Evolutionary conservation across 2,888 invertebrate species (phyloP), one percentile per base, ranked within the genome.

Genomic region (Vandiemenella viatica): DNA sequence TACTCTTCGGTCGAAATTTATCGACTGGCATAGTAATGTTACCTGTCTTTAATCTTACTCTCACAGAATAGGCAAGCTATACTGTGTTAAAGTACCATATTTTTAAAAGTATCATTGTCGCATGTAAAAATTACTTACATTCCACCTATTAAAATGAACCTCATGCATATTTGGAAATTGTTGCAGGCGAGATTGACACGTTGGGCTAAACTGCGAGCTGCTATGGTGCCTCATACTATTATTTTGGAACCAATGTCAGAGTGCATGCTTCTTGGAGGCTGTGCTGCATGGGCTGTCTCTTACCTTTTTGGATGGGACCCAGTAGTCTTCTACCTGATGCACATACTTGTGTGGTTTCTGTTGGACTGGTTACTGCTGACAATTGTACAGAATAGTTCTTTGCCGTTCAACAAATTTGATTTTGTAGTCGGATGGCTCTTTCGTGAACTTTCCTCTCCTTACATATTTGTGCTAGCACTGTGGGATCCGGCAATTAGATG

Each of bases 401-500:
- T 96, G 57, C 88, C 95, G 16, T 95, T 96, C 70, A 89, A 84
- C 60, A 91, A 93, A 73, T 84, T 89, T 65, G 91, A 95, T 67
- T 97, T 91, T 65, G 79, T 95, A 46, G 76, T 91, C 49, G 91
- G 88, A 22, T 98, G 97, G 97, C 70, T 92, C 61, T 84, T 95
- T 68, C 82, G 93, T 54, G 97, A 97, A 72, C 73, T 80, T 45
- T 83, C 85, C 58, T 88, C 95, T 54, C 87, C 95, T 4, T 86
- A 90, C 63, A 74, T 95, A 54, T 87, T 93, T 65, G 71, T 88
- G 32, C 79, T 82, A 60, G 93, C 96, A 32, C 72, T 97, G 49
- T 76, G 86, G 61, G 80, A 86, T 65, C 90, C 92, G 1, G 79
- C 83, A 54, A 92, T 98, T 61, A 79, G 80, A 65, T 98, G 98